Base-by-base conservation (phyloP, 2,888 invertebrate species). In the Synergus gifuensis region DNA sequence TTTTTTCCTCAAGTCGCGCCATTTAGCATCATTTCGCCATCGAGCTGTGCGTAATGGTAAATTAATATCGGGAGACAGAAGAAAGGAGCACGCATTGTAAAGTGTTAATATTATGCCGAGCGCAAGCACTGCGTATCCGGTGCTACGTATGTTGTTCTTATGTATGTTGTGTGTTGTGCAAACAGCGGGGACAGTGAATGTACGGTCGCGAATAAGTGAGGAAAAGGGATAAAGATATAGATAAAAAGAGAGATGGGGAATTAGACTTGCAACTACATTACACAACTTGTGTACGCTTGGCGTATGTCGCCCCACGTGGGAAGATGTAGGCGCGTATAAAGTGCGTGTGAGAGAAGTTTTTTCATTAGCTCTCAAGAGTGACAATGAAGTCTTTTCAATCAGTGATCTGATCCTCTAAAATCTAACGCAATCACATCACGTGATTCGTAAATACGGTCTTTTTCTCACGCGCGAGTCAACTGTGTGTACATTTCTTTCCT, bases 261-360 rank as follows among this genome's bases (percentile, higher is more conserved):
- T 54, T 73, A 46, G 54, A 73, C 49, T 73, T 36, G 73, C 73
- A 73, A 54, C 73, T 49, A 54, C 54, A 73, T 73, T 73, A 73
- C 73, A 54, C 73, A 73, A 73, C 73, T 73, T 49, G 64, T 73
- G 76, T 76, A 69, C 62, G 62, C n/a, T 40, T 54, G 62, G 66
- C 66, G 76, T 40, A 46, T 77, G 80, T 80, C 69, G 12, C 18
- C 60, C 78, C 79, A 83, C 81, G 85, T 84, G 84, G 84, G 84
- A 86, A 85, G 81, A 81, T 64, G 81, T 81, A 79, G 82, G 54
- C 54, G 54, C 73, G 54, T 36, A 18, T 73, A 73, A 73, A 73
- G 73, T 73, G 73, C 73, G 73, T 73, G 73, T 49, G 73, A 73
- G n/a, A 28, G 54, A 73, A 73, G 54, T 28, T 73, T 73, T 69